These are phyloP conservation scores for Tenthredo scrophulariae DNA, from an alignment of 2,888 invertebrate genomes.

Conservation along the genomic window DNA sequence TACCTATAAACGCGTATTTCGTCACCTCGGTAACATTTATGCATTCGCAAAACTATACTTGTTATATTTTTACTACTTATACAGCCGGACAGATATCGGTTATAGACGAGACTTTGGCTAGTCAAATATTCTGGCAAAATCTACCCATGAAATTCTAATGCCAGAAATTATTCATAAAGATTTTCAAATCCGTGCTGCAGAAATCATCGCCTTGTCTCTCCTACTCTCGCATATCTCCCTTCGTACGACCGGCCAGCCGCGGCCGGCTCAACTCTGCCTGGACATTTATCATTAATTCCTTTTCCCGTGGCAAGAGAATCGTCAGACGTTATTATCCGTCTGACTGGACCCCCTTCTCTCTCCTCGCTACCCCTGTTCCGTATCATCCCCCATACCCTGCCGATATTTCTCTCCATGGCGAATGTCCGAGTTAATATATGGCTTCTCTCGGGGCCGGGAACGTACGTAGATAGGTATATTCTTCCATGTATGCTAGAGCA, in stretches of 20 bases:
- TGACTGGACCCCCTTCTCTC: constrained; percentile 35
- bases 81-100: background rate
- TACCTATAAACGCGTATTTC: background rate
- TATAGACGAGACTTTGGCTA: background rate
- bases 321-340: constrained; percentile 46
- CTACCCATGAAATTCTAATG: background rate
- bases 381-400: constrained; percentile 62
- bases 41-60: background rate
- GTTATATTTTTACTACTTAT: background rate
- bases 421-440: constrained; percentile 74
- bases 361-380: constrained; percentile 47
- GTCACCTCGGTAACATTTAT: constrained; percentile 1
- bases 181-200: constrained; percentile 8
- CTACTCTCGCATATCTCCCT: background rate
- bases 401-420: constrained; percentile 74
- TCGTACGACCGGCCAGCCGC: background rate
- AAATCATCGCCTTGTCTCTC: constrained; percentile 34
- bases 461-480: constrained; percentile 53
- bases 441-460: constrained; percentile 69
- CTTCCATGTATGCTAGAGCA: background rate
- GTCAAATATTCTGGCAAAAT: background rate
- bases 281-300: constrained; percentile 52
- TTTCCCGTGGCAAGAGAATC: constrained; percentile 48
- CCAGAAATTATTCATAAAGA: constrained; percentile 22
- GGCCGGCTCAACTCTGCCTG: constrained; percentile 25